phyloP scores from a whole-genome alignment of 2,113 vertebrate genomes.

The Albula glossodonta region DNA sequence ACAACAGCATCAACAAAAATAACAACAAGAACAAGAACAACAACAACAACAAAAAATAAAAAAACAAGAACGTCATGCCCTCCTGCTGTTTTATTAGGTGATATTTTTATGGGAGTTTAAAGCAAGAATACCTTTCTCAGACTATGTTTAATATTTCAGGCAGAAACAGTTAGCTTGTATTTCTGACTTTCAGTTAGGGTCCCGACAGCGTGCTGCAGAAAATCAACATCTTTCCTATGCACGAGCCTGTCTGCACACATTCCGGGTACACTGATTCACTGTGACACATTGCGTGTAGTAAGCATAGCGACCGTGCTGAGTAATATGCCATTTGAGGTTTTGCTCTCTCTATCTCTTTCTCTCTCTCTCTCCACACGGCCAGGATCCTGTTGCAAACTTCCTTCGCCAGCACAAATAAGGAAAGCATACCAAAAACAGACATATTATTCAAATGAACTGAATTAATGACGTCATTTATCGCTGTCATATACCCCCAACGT shows the following conservation, averaged over 20 bases:
- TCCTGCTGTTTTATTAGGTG: neutral
- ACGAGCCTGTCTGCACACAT: slow-evolving; percentile 59
- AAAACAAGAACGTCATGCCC: neutral
- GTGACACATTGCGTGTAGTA: slow-evolving; percentile 62
- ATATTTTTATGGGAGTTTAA: neutral
- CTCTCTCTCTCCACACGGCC: slow-evolving; percentile 37
- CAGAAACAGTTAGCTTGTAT: neutral
- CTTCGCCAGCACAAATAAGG: neutral
- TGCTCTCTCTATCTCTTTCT: slow-evolving; percentile 34
- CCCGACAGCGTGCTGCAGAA: neutral
- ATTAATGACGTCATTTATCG: neutral
- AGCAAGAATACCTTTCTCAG: neutral
- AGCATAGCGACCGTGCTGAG: slow-evolving; percentile 53
- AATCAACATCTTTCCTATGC: slow-evolving; percentile 16
- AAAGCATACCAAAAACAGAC: neutral
- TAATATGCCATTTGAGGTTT: slow-evolving; percentile 61
- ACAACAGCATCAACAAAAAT: neutral
- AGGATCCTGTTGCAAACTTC: neutral
- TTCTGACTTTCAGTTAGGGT: neutral
- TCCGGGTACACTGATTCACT: slow-evolving; percentile 52
- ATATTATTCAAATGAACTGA: neutral
- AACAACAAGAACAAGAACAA: neutral
- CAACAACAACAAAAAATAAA: neutral
- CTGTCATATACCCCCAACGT: neutral
- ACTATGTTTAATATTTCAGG: neutral